phyloP scores from a whole-genome alignment of 2,113 vertebrate genomes.

The Ciconia maguari region DNA sequence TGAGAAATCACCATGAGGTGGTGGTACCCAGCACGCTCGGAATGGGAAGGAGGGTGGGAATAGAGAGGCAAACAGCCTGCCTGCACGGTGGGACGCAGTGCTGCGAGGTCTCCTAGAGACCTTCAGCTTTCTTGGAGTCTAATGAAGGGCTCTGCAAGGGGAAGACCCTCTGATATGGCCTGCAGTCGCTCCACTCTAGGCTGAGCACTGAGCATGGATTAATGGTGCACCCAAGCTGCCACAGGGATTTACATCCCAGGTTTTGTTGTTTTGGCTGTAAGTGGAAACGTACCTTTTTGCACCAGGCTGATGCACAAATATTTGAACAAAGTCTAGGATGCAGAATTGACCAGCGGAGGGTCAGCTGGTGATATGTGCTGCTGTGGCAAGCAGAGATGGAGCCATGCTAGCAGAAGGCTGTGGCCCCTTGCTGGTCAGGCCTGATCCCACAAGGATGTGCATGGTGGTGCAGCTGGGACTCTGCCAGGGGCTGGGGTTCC shows the following conservation, averaged over 20 bases:
- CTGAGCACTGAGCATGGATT: background rate
- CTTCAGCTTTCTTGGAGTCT: background rate
- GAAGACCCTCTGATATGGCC: background rate
- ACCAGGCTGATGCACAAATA: background rate
- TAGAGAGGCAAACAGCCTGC: background rate
- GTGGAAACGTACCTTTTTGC: background rate
- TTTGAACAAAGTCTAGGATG: background rate
- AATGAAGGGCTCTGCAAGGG: background rate
- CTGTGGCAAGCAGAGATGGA: background rate
- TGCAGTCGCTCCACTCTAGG: background rate
- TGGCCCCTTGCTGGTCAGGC: background rate
- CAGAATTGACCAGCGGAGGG: background rate
- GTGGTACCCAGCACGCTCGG: background rate
- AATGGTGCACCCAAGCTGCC: fast-evolving
- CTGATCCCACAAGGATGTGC: background rate
- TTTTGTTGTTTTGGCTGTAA: background rate
- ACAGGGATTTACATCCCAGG: background rate
- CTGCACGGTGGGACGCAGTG: background rate
- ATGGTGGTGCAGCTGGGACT: fast-evolving
- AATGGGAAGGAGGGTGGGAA: background rate
- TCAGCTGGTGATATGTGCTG: background rate
- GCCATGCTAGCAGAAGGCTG: background rate
- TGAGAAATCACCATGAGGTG: background rate
- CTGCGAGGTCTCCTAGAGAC: background rate
- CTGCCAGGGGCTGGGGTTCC: background rate